Conservation (phyloP, 2,888 invertebrate species). For the Exephanes ischioxanthus region DNA sequence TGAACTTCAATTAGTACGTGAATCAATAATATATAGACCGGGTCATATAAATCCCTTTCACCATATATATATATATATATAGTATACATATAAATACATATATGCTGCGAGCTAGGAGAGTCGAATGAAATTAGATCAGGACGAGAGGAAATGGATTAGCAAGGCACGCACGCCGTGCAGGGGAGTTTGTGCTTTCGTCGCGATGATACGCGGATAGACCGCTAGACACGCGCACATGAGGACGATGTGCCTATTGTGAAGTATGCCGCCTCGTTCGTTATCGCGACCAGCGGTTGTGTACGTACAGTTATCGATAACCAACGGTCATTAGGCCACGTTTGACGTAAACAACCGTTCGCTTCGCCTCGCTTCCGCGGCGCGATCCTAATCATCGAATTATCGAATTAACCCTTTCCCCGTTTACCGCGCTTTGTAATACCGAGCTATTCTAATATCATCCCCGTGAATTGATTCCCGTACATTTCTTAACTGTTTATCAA, state of each 20-base stretch:
- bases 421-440: conserved; percentile 6
- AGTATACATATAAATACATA: no score
- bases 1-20: no score
- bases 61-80: no score
- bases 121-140: conserved; percentile 43
- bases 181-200: neutral
- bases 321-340: conserved; percentile 58
- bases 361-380: conserved; percentile 32
- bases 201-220: neutral
- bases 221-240: conserved; percentile 31
- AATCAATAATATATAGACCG: no score
- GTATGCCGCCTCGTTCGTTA: conserved; percentile 35
- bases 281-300: conserved; percentile 38
- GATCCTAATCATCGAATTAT: conserved; percentile 54
- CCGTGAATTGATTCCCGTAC: neutral
- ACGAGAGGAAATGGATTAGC: conserved; percentile 54
- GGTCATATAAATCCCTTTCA: no score
- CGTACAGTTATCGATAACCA: conserved; percentile 60
- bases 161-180: conserved; percentile 31
- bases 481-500: neutral
- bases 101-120: neutral
- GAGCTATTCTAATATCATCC: conserved; percentile 11
- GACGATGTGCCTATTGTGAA: conserved; percentile 23
- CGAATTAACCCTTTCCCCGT: conserved; percentile 9
- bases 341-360: conserved; percentile 53